Evolutionary conservation across 2,888 invertebrate genomes (phyloP).

Genomic region (Lobophora halterata): DNA sequence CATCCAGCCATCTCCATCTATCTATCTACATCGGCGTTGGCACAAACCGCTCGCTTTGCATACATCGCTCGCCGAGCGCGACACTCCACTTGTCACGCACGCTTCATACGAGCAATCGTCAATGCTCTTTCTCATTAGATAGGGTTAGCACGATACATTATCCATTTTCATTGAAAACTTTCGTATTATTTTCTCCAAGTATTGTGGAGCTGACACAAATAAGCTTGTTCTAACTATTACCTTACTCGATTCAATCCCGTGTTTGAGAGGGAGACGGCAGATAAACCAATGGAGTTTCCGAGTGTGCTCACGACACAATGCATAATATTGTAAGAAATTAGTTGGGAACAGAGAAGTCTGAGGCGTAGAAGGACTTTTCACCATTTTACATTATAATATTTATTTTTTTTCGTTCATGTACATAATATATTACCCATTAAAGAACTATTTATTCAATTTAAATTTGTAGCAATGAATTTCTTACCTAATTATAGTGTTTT

Average conservation of each 20-base stretch:
- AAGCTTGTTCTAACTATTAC: constrained; percentile 6
- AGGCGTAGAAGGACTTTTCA: constrained; percentile 9
- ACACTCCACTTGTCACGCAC: constrained; percentile 8
- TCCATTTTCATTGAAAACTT: too few species aligned
- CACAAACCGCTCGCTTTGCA: constrained; percentile 60
- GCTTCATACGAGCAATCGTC: constrained; percentile 10
- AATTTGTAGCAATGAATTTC: too few species aligned
- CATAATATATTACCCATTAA: too few species aligned
- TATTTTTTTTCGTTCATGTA: too few species aligned
- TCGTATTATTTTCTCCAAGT: constrained; percentile 5
- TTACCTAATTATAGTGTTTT: too few species aligned
- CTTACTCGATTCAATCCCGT: background rate
- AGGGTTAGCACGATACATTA: too few species aligned
- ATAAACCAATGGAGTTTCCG: constrained; percentile 7
- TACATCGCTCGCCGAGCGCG: constrained; percentile 37
- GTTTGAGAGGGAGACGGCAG: constrained; percentile 5
- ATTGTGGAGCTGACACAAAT: background rate
- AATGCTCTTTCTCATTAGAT: constrained; percentile 1
- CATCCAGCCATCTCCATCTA: too few species aligned
- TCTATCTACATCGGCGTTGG: constrained; percentile 48
- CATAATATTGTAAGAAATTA: constrained; percentile 29
- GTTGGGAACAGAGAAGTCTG: constrained; percentile 8
- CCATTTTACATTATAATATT: too few species aligned
- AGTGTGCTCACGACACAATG: constrained; percentile 16
- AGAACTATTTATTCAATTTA: too few species aligned